phyloP scores from a whole-genome alignment of 1,140 invertebrate genomes.

The Penaeus japonicus region DNA sequence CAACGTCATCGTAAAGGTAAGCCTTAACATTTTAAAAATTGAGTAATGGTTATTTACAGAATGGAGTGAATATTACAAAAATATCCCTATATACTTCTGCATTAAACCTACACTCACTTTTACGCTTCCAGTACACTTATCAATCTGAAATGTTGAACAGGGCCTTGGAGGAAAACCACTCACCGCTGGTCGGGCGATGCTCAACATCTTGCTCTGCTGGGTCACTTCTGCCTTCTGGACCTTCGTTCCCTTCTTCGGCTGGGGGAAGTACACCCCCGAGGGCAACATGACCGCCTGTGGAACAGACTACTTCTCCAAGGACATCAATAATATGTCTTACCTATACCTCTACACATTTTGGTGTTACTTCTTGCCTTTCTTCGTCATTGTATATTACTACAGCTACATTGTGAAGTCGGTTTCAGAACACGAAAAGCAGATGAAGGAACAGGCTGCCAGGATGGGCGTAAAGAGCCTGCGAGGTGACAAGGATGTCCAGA shows the following conservation, averaged over 20 bases:
- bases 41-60: too few species aligned
- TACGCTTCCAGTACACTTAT: too few species aligned
- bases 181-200: constrained; percentile 48
- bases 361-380: constrained; percentile 64
- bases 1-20: constrained; percentile 61
- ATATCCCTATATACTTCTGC: too few species aligned
- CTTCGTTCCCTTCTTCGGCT: constrained; percentile 59
- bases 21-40: too few species aligned
- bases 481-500: constrained; percentile 55
- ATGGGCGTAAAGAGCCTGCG: constrained; percentile 63
- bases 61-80: too few species aligned
- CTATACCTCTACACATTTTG: constrained; percentile 51
- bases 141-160: too few species aligned
- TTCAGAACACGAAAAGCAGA: constrained; percentile 65
- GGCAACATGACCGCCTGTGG: constrained; percentile 29
- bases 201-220: constrained; percentile 59
- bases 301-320: constrained; percentile 66
- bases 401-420: constrained; percentile 65
- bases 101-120: too few species aligned
- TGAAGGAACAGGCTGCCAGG: constrained; percentile 64
- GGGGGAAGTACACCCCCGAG: constrained; percentile 60
- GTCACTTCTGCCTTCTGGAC: constrained; percentile 57
- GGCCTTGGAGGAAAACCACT: constrained; percentile 67
- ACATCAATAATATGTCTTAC: constrained; percentile 26
- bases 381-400: constrained; percentile 63